A percentile compares a stretch with the other conserved stretches of the same genome.
Conservation (phyloP, 2,797 vertebrate species). For the Enteromius afrohamiltoni region DNA sequence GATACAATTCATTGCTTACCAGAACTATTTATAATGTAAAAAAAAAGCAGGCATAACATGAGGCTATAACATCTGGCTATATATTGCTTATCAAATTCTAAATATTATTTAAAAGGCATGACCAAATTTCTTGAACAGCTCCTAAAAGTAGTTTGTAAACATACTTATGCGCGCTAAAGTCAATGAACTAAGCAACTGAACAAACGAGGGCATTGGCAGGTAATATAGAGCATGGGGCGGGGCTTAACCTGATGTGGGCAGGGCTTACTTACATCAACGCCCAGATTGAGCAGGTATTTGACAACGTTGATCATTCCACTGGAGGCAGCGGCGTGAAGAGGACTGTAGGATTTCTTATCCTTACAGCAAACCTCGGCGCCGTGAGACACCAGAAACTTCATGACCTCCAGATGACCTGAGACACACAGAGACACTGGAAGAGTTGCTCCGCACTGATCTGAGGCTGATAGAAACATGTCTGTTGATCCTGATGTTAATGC, state of each 20-base stretch:
- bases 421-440: not conserved
- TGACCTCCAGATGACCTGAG: slow-evolving; percentile 95
- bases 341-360: slow-evolving; percentile 97
- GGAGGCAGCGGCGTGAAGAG: slow-evolving; percentile 94
- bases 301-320: slow-evolving; percentile 97
- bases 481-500: not conserved
- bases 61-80: not conserved
- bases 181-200: not conserved
- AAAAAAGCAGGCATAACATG: not conserved
- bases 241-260: not conserved
- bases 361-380: slow-evolving; percentile 96
- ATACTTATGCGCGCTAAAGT: not conserved
- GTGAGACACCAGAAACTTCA: slow-evolving; percentile 91
- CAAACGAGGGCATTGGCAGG: not conserved
- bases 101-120: not conserved
- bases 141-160: not conserved
- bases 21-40: not conserved
- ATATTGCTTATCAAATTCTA: not conserved
- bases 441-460: not conserved
- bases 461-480: not conserved
- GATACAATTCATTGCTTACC: no score
- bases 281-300: slow-evolving; percentile 95
- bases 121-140: not conserved
- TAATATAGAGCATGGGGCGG: not conserved
- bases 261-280: slow-evolving; percentile 88